A percentile compares a stretch with the other conserved stretches of the same genome.
These are phyloP conservation scores for Neoscelio sp. DNA, from an alignment of 2,888 invertebrate species.

Conservation along the genomic window DNA sequence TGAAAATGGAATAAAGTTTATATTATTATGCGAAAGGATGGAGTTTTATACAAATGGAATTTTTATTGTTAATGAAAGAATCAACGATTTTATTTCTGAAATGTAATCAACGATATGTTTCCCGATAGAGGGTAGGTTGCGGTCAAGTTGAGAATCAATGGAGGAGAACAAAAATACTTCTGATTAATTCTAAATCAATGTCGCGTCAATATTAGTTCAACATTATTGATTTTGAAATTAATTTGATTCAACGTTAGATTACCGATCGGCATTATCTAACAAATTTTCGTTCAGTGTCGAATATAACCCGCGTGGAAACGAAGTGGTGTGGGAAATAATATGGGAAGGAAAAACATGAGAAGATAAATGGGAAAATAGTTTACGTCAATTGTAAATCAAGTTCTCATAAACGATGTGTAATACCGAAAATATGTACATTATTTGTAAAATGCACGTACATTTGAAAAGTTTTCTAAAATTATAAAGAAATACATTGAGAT, in stretches of 20 bases:
- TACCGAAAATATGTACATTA: too few relatives aligned
- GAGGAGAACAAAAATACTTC: slow-evolving; percentile 4
- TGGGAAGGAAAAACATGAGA: too few relatives aligned
- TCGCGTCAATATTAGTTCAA: slow-evolving; percentile 22
- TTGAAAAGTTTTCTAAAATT: too few relatives aligned
- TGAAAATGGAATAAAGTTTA: slow-evolving; percentile 26
- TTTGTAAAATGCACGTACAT: too few relatives aligned
- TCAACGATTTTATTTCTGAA: slow-evolving; percentile 5
- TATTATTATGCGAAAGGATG: slow-evolving; percentile 7
- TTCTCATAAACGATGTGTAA: too few relatives aligned
- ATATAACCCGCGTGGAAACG: too few relatives aligned
- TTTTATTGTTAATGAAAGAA: slow-evolving; percentile 37
- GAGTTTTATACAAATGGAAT: slow-evolving; percentile 20
- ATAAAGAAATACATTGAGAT: too few relatives aligned
- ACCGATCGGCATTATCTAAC: not conserved
- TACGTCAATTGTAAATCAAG: too few relatives aligned
- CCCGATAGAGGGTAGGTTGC: slow-evolving; percentile 1
- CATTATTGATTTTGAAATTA: slow-evolving; percentile 29
- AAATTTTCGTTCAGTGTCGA: slow-evolving; percentile 17
- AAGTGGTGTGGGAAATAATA: too few relatives aligned
- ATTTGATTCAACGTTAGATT: slow-evolving; percentile 33
- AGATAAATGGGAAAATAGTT: too few relatives aligned
- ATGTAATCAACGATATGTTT: slow-evolving; percentile 18
- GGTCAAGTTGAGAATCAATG: slow-evolving; percentile 12
- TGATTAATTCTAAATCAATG: slow-evolving; percentile 28